Percentiles rank a stretch among this genome's conserved stretches.
Conservation (phyloP, 1,140 invertebrate genomes). For the Homarus americanus region DNA sequence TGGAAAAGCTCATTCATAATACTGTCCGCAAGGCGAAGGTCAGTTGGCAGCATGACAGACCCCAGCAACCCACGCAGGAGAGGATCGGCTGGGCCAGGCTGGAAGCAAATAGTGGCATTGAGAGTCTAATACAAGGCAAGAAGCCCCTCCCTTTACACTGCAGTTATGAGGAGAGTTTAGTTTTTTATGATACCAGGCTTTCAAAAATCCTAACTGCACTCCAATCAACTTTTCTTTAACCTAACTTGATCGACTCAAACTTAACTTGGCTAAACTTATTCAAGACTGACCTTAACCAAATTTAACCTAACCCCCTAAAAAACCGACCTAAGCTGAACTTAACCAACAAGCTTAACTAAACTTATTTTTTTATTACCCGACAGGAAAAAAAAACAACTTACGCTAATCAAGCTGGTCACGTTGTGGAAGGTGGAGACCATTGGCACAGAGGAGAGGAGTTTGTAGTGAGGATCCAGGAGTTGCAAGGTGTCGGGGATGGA, state of each 20-base stretch:
- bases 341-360: too few relatives aligned
- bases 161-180: neutral
- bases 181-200: neutral
- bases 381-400: neutral
- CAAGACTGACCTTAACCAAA: too few relatives aligned
- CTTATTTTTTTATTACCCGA: too few relatives aligned
- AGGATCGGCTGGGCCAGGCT: neutral
- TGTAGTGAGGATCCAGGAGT: constrained; percentile 3
- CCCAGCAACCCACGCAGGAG: constrained; percentile 43
- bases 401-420: neutral
- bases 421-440: constrained; percentile 21
- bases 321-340: too few relatives aligned
- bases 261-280: too few relatives aligned
- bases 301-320: too few relatives aligned
- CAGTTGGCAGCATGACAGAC: neutral
- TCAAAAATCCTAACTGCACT: too few relatives aligned
- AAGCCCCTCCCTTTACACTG: neutral
- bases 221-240: too few relatives aligned
- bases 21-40: constrained; percentile 30
- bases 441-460: neutral
- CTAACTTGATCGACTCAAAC: too few relatives aligned
- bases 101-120: too few relatives aligned
- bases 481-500: constrained; percentile 82
- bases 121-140: too few relatives aligned
- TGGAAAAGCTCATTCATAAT: constrained; percentile 63